Conservation (phyloP, 2,113 vertebrate genomes). For the Hydrochoerus hydrochaeris region DNA sequence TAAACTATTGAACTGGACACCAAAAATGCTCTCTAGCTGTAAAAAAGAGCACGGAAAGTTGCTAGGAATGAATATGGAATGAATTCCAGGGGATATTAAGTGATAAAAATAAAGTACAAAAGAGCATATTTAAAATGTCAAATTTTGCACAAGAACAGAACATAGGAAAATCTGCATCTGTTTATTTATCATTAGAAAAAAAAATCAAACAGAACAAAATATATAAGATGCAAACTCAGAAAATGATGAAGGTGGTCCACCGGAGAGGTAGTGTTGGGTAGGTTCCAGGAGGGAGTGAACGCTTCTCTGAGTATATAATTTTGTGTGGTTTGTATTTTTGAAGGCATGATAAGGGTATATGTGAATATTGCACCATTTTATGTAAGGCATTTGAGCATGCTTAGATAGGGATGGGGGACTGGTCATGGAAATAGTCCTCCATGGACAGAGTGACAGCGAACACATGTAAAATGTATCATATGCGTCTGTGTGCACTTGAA, state of each 20-base stretch:
- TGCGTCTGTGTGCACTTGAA: not conserved
- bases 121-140: not conserved
- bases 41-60: not conserved
- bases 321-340: not conserved
- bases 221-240: not conserved
- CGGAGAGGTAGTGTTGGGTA: not conserved
- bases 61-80: not conserved
- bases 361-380: not conserved
- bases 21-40: not conserved
- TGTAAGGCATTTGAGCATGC: not conserved
- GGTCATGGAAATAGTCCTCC: not conserved
- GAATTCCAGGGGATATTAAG: not conserved
- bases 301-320: not conserved
- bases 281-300: not conserved
- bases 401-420: not conserved
- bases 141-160: not conserved
- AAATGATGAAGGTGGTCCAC: not conserved
- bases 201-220: not conserved
- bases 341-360: not conserved
- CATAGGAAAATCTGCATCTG: not conserved
- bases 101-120: not conserved
- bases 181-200: constrained; percentile 1
- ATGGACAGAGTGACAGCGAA: too few species aligned
- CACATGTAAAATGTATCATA: not conserved
- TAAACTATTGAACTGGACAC: not conserved